Conservation (phyloP, 2,113 vertebrate species). For the Chiloscyllium plagiosum region DNA sequence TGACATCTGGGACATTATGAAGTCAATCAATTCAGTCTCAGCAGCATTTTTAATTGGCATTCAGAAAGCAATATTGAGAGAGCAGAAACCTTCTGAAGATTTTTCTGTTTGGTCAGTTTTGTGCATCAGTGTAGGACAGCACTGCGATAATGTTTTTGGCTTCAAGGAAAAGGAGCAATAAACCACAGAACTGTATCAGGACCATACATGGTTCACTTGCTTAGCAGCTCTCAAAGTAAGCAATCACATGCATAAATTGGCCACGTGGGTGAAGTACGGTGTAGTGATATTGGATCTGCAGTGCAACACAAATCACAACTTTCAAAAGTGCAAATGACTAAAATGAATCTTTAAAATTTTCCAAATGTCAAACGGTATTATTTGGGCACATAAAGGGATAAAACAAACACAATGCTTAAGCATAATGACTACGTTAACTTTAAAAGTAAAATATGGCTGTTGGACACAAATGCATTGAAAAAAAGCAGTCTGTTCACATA, state of each 20-base stretch:
- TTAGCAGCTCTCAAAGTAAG: not conserved
- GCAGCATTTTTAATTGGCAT: not conserved
- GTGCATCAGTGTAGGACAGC: not conserved
- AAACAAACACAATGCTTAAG: not conserved
- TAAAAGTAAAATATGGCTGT: not conserved
- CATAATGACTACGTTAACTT: not conserved
- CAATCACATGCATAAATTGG: not conserved
- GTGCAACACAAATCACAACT: not conserved
- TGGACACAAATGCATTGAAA: not conserved
- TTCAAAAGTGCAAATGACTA: not conserved
- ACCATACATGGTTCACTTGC: not conserved
- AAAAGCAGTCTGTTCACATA: not conserved
- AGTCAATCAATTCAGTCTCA: no score
- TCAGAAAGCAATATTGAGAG: not conserved
- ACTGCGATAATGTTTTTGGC: not conserved
- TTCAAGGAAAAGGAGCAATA: not conserved
- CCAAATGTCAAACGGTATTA: not conserved
- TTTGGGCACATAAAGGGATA: not conserved
- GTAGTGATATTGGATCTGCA: not conserved
- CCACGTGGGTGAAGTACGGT: not conserved
- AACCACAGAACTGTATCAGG: not conserved
- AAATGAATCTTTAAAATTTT: not conserved
- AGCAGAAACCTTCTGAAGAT: not conserved
- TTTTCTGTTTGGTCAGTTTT: not conserved
- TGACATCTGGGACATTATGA: not conserved